Percentiles rank a stretch among this genome's conserved stretches.
phyloP scores from a whole-genome alignment of 2,888 invertebrate genomes.

The Cancer borealis region DNA sequence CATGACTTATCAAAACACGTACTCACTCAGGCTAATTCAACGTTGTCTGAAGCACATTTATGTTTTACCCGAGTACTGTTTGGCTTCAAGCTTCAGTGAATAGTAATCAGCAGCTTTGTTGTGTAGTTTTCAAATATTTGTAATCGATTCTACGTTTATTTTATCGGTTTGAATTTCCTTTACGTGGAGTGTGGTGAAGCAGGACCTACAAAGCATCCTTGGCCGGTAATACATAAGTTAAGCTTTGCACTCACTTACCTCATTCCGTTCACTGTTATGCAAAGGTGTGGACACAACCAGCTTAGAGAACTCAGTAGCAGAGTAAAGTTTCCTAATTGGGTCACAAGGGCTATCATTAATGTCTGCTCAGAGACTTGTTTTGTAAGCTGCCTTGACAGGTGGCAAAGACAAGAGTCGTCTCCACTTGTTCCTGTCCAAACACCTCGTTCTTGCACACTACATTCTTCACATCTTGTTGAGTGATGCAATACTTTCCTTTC shows the following conservation, averaged over 20 bases:
- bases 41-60: neutral
- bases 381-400: neutral
- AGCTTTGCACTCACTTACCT: neutral
- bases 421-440: neutral
- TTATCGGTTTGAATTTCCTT: neutral
- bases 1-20: neutral
- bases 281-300: no score
- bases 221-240: neutral
- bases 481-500: neutral
- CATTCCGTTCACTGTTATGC: neutral
- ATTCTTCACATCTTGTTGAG: neutral
- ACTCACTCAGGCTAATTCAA: neutral
- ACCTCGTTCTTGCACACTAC: neutral
- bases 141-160: neutral
- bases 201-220: neutral
- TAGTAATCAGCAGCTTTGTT: slow-evolving; percentile 8
- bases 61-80: slow-evolving; percentile 13
- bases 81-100: neutral
- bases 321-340: neutral
- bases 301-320: neutral
- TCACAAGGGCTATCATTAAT: neutral
- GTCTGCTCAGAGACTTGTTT: neutral
- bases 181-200: neutral
- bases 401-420: neutral
- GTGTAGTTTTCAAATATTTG: slow-evolving; percentile 15